A percentile compares a stretch with the other conserved stretches of the same genome.
These are phyloP conservation scores for Rhyacophila brunnea DNA, from an alignment of 1,140 invertebrate genomes.

Conservation along the genomic window DNA sequence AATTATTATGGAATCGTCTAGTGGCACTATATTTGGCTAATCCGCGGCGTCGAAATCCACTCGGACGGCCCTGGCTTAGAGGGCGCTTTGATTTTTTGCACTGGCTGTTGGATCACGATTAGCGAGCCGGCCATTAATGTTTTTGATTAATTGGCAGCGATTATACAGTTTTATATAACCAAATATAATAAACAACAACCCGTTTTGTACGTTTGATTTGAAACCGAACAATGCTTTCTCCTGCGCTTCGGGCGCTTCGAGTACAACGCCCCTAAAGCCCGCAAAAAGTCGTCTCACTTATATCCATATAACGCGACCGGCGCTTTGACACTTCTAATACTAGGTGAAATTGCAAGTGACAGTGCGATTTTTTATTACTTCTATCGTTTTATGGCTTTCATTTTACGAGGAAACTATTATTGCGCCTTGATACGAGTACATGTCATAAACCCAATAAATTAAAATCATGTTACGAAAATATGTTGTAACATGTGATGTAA, in stretches of 20 bases:
- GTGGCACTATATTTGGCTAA: too few relatives aligned
- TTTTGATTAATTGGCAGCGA: slow-evolving; percentile 21
- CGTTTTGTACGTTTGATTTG: not conserved
- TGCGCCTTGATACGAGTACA: not conserved
- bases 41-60: too few relatives aligned
- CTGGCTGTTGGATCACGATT: slow-evolving; percentile 13
- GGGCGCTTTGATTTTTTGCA: slow-evolving; percentile 3
- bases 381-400: not conserved
- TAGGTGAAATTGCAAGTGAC: not conserved
- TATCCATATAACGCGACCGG: not conserved
- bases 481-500: too few relatives aligned
- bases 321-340: not conserved
- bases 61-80: too few relatives aligned
- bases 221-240: slow-evolving; percentile 15
- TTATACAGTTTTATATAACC: slow-evolving; percentile 18
- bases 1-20: too few relatives aligned
- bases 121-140: slow-evolving; percentile 7
- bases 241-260: slow-evolving; percentile 9
- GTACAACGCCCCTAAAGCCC: not conserved
- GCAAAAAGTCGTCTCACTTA: not conserved
- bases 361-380: not conserved
- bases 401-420: too few relatives aligned
- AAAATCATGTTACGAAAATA: too few relatives aligned
- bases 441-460: too few relatives aligned
- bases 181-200: slow-evolving; percentile 8